A percentile compares a stretch with the other conserved stretches of the same genome.
Conservation (phyloP, 35 echinoderm and acorn worm species). For the Ophioderma brevispina region DNA sequence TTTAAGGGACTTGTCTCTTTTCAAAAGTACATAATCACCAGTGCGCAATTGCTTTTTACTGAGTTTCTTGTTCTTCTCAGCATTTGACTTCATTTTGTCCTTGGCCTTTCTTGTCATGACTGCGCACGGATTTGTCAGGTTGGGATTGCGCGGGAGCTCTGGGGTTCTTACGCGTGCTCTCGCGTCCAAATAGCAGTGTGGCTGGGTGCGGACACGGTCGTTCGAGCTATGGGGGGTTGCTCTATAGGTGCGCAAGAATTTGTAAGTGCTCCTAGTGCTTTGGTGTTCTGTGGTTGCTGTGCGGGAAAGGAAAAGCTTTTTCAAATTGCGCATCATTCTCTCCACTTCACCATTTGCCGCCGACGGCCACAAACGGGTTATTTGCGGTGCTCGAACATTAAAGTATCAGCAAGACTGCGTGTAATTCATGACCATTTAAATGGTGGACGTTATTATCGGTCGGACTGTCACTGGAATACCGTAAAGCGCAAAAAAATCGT, state of each 20-base stretch:
- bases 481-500: constrained; percentile 50
- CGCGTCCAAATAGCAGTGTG: constrained; percentile 51
- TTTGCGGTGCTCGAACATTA: constrained; percentile 72
- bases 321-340: constrained; percentile 69
- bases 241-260: constrained; percentile 73
- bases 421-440: constrained; percentile 55
- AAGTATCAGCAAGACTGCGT: constrained; percentile 56
- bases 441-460: constrained; percentile 82
- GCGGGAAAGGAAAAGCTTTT: constrained; percentile 43
- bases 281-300: constrained; percentile 34
- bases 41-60: constrained; percentile 5
- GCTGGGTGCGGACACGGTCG: constrained; percentile 38
- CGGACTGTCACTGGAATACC: constrained; percentile 67
- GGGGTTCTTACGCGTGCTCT: background rate
- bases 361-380: constrained; percentile 76
- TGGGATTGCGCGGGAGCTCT: background rate
- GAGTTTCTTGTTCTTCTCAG: constrained; percentile 48
- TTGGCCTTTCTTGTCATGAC: constrained; percentile 54
- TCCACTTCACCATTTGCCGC: constrained; percentile 88
- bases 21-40: constrained; percentile 63
- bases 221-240: constrained; percentile 63
- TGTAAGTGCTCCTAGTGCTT: constrained; percentile 56
- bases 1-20: constrained; percentile 31
- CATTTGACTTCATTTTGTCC: constrained; percentile 65
- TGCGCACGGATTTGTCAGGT: constrained; percentile 37